A percentile compares a stretch with the other conserved stretches of the same genome.
phyloP scores from a whole-genome alignment of 2,113 vertebrate species.

The Eulemur rufifrons region DNA sequence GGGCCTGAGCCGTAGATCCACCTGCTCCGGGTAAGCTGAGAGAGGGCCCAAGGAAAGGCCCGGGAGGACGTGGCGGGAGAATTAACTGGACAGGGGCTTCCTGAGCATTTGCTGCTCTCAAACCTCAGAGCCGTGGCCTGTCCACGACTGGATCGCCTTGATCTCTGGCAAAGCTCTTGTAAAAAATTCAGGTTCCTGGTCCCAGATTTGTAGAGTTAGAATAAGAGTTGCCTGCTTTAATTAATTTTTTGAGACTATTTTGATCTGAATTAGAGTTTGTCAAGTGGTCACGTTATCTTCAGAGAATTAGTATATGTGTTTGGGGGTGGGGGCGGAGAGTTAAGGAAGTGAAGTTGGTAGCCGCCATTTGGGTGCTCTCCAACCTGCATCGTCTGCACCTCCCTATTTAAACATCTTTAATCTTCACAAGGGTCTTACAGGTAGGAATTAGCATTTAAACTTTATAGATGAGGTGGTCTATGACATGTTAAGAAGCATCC shows the following conservation, averaged over 20 bases:
- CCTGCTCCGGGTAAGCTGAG: not conserved
- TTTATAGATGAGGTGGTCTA: not conserved
- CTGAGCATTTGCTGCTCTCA: too few species aligned
- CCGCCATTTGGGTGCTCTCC: not conserved
- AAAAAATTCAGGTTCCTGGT: too few species aligned
- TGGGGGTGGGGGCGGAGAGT: not conserved
- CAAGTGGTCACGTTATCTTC: not conserved
- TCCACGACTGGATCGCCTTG: not conserved
- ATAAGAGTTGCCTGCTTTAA: not conserved
- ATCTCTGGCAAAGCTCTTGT: too few species aligned
- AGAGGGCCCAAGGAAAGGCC: not conserved
- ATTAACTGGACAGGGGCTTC: not conserved
- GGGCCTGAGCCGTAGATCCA: rapidly evolving
- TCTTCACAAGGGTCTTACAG: not conserved
- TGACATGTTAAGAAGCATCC: not conserved
- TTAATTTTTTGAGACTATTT: too few species aligned
- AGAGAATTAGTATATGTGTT: not conserved
- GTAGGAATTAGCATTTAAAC: not conserved
- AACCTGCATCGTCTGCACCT: not conserved
- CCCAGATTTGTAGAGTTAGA: not conserved
- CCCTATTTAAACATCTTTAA: not conserved
- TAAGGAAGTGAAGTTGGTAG: not conserved
- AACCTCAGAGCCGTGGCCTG: not conserved
- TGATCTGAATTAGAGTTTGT: not conserved
- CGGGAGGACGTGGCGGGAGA: too few species aligned